Evolutionary conservation across 1,140 invertebrate genomes (phyloP), one percentile per base, ranked within the genome.

Genomic region (Penaeus chinensis): DNA sequence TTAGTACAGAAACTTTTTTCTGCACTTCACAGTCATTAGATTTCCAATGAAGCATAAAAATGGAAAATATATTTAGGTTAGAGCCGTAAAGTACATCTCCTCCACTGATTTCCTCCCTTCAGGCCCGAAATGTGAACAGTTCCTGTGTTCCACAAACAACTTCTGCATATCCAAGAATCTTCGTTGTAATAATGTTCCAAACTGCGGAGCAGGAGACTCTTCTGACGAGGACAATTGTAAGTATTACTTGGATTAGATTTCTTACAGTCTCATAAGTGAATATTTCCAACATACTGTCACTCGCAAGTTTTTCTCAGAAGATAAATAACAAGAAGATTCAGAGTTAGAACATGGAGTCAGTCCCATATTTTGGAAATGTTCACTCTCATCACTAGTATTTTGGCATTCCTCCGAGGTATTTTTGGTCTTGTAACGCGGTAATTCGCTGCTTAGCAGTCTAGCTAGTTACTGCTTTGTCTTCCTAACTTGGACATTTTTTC

Each of bases 151-250:
- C 76, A 93, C 92, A 91, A 95, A 93, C 90, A 94, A 94, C 87
- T 97, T 95, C 91, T 98, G 97, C 93, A 97, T 98, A 91, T 94
- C 95, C 22, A 93, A 95, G 89, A 94, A 95, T 85, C 93, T 97
- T 77, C 94, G 94, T 66, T 97, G 96, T 93, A 96, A 97, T 92
- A 93, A 94, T 82, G 93, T 96, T 83, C 94, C 94, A 91, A 97
- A 97, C 92, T 97, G 96, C 92, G 96, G 96, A 62, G 94, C 94
- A 81, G 94, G 94, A 84, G 96, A 97, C 91, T 92, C 94, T 91
- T 96, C 95, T 87, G 96, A 97, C 92, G 96, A 97, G 93, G 94
- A 94, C 91, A 94, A 96, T 92, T 97, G 96, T 96, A 94, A 96
- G 95, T 88, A 63, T 22, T 2, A 3, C 61, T 79, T 13, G 37